A percentile compares a stretch with the other conserved stretches of the same genome.
These are phyloP conservation scores for Epirrita christyi DNA, from an alignment of 2,888 invertebrate genomes.

Conservation along the genomic window DNA sequence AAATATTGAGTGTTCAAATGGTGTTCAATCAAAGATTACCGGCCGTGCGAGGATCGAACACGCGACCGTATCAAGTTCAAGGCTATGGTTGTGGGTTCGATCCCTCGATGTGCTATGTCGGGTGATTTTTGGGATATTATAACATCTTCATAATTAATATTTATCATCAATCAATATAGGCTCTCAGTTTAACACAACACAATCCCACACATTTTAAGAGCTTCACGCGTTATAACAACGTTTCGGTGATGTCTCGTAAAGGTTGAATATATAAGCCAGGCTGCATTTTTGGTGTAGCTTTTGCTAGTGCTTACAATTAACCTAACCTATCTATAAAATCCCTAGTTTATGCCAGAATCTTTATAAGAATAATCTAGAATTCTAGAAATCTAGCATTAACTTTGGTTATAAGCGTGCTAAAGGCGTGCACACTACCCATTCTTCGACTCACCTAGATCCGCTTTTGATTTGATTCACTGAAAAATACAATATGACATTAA, in stretches of 20 bases:
- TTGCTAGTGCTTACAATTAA: not conserved
- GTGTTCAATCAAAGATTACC: too few species aligned
- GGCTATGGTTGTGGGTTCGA: too few species aligned
- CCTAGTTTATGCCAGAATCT: too few species aligned
- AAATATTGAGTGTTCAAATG: too few species aligned
- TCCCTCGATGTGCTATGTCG: too few species aligned
- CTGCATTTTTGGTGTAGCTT: not conserved
- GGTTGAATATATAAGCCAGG: not conserved
- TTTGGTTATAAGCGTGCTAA: conserved; percentile 49
- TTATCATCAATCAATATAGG: too few species aligned
- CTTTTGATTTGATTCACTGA: conserved; percentile 80
- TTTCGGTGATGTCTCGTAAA: not conserved
- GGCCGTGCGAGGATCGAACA: too few species aligned
- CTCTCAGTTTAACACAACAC: too few species aligned
- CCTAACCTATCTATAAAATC: not conserved
- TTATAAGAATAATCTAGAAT: not conserved
- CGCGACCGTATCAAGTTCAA: too few species aligned
- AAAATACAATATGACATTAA: conserved; percentile 63
- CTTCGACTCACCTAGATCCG: conserved; percentile 75
- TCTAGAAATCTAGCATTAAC: conserved; percentile 14
- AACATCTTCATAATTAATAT: too few species aligned
- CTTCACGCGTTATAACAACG: not conserved
- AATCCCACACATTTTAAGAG: too few species aligned
- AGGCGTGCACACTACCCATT: conserved; percentile 56
- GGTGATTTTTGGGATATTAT: too few species aligned